Evolutionary conservation across 2,888 invertebrate genomes (phyloP), one percentile per base, ranked within the genome.

Genomic region (Trichacis sp.): DNA sequence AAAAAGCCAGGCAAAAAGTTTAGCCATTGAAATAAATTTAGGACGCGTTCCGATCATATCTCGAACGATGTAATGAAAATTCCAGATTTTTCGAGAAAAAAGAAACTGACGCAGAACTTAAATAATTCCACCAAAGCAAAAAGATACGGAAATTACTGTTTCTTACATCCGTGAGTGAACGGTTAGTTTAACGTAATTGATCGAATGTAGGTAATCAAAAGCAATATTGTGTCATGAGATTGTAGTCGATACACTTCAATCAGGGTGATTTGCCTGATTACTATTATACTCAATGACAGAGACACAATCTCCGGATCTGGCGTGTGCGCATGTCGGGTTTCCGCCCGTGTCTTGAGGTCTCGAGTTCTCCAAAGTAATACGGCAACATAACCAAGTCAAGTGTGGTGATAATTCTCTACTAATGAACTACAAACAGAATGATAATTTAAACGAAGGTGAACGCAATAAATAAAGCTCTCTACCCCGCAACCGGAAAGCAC

Each of bases 401-500:
- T 83, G 79, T 81, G 74, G 76, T 79, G 77, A 79, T 77, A 73
- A 78, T 73, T 77, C 72, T 78, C 80, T 82, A 82, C 79, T 76
- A 74, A 76, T 76, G 73, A 75, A 79, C 80, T 81, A 83, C 81
- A 69, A 79, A 83, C 73, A 75, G 60, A 75, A 80, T 68, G 68
- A 60, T 55, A 72, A 77, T 75, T 74, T 68, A 71, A 80, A 79
- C 55, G 71, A 68, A 81, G 73, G 74, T 74, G 71, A 81, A 81
- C 77, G 77, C 76, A 79, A 76, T 77, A 79, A 82, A 84, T 86
- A 84, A 85, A 85, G 88, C 88, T 89, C 89, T 89, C 89, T 89
- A 89, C 89, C 89, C 89, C 88, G 88, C 88, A 86, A 86, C 85
- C 77, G 80, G 85, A 81, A 82, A 81, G 79, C 79, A 77, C 77